Conservation (phyloP, 1,140 invertebrate genomes). For the Planococcus citri region DNA sequence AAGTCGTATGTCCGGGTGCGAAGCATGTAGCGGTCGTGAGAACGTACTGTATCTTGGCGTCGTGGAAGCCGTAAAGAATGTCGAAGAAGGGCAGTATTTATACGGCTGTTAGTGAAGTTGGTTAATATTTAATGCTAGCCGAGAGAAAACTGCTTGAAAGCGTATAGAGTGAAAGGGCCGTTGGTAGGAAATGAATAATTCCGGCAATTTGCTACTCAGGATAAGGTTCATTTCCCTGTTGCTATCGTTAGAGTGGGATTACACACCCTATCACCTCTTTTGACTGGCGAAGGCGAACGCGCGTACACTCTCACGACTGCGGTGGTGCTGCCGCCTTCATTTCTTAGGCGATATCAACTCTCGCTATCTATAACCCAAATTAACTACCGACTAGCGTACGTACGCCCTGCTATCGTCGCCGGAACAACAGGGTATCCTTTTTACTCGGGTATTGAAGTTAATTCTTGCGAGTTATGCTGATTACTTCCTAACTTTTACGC, state of each 20-base stretch:
- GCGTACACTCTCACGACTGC: no score
- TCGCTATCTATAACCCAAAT: constrained; percentile 6
- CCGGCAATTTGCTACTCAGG: constrained; percentile 5
- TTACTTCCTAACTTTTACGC: background rate
- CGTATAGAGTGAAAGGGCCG: constrained; percentile 5
- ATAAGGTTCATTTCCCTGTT: constrained; percentile 6
- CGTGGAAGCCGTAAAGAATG: constrained; percentile 6
- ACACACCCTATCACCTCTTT: background rate
- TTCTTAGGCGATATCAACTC: background rate
- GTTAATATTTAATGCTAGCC: constrained; percentile 2
- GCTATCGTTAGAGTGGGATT: constrained; percentile 6
- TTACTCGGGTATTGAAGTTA: background rate
- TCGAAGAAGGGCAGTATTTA: constrained; percentile 6
- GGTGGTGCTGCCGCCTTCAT: background rate
- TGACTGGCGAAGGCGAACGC: no score
- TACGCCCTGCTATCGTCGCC: no score
- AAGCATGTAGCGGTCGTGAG: background rate
- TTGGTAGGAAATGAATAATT: constrained; percentile 7
- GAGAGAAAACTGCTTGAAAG: background rate
- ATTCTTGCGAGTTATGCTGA: constrained; percentile 6
- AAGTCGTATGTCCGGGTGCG: background rate
- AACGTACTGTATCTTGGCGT: no score
- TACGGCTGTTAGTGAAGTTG: constrained; percentile 5
- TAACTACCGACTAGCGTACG: background rate
- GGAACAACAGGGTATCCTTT: background rate